Base-by-base conservation (phyloP, 2,888 invertebrate genomes). In the Scelioninae gen. 1 region DNA sequence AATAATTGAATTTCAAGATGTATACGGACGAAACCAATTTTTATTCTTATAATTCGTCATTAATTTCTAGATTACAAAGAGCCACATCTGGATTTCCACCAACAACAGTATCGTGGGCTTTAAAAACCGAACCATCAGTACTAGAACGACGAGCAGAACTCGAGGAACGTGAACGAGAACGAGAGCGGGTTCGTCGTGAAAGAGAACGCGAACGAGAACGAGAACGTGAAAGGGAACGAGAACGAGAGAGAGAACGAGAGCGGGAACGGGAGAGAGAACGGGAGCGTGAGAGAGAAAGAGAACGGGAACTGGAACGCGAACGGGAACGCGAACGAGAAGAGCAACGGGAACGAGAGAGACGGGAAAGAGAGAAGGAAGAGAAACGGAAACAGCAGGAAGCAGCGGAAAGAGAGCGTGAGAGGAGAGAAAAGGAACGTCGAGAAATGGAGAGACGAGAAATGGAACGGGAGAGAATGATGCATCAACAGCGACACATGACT, bases 51-150 rank as follows among this genome's bases (percentile, higher is more conserved):
- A n/a, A n/a, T n/a, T n/a, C n/a, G n/a, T n/a, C n/a, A n/a, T n/a
- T n/a, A n/a, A n/a, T 0, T 51, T 62, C 13, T 82, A 93, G 93
- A 81, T 89, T 95, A 72, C 95, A 94, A 90, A 93, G 95, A 62
- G 93, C 94, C 9, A 94, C 95, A 43, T 92, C 93, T 9, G 94
- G 93, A 31, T 95, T 94, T 88, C 95, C 94, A 9, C 93, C 93
- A 8, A 92, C 93, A 23, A 93, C 94, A 15, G 93, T 93, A 10
- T 65, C 78, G 11, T 96, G 96, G 96, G 93, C 94, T 29, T 90
- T 95, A 55, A 95, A 95, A 89, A 94, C 95, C 0, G 95, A 95
- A 90, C 95, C 95, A 3, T 93, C 93, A 0, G 92, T 95, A 58
- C 93, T 94, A 82, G 94, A 94, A 58, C 93, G 95, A 53, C 93